Evolutionary conservation across 53 echinoderm and acorn worm species (phyloP), one percentile per base, ranked within the genome.

Genomic region (Holothuria scabra): DNA sequence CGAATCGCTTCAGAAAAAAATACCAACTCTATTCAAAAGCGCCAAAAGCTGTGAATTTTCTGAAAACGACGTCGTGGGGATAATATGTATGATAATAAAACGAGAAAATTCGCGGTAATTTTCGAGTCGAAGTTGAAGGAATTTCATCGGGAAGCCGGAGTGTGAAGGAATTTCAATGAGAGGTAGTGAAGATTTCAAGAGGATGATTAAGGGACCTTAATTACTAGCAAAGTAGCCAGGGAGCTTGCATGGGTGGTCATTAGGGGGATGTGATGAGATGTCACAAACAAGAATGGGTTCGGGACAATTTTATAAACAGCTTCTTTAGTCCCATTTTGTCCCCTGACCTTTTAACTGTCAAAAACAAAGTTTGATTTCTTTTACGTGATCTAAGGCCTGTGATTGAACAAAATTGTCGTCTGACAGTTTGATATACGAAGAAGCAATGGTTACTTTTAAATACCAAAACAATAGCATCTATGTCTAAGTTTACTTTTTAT

Each of bases 1-100:
- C 37, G 21, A 35, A 69, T 35, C 69, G 37, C 23, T 69, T 69
- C 35, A 69, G 44, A 19, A 61, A 67, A 69, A 69, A 69, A 69
- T 69, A 69, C 69, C 72, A 72, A 44, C 9, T 72, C 72, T 44
- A 72, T 69, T 69, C 69, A 69, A 38, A 35, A 35, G 16, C 35
- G 69, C 22, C 48, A 72, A 52, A 72, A 72, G 72, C 72, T 72
- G 72, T 72, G 72, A 72, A 72, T 72, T 72, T 72, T 72, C 72
- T 72, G 46, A 72, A 72, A 72, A 72, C 72, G 72, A 72, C 72
- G 72, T 72, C 21, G 72, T 38, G 25, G 44, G 52, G 72, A 44
- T 44, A 72, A 72, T 44, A 72, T 72, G 28, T 72, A 72, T 48
- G 72, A 72, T 72, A 72, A 72, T 72, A 72, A 72, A 72, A 72